Evolutionary conservation across 30 jellyfish, hydroid and myxozoan species (phyloP), one percentile per base, ranked within the genome.

Genomic region (Turritopsis rubra): DNA sequence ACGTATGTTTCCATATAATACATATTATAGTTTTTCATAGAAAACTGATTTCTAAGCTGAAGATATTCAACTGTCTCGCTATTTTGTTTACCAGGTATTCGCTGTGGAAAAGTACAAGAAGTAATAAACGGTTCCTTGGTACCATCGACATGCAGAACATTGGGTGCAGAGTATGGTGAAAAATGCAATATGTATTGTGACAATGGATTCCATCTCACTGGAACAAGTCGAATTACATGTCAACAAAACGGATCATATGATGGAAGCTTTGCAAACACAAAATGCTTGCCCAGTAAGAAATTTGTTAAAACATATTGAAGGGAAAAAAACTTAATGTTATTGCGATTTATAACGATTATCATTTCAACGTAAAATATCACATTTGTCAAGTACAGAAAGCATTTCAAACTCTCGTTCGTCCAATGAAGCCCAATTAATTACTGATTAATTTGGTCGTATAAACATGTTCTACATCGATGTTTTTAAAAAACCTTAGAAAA

Each of bases 101-200:
- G 87, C 60, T 90, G 97, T 65, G 86, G 85, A 21, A 80, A 75
- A 71, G 68, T 90, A 13, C 28, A 84, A 1, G 85, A 75, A 0
- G 90, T 91, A 24, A 54, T 74, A 3, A 66, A 82, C 75, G 95
- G 89, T 24, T 75, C 54, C 65, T 75, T 88, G 17, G 88, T 79
- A 22, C 97, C 97, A 72, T 27, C 84, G 8, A 31, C 84, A 1
- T 90, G 97, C 41, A 29, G 85, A 3, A 53, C 93, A 1, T 16
- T n/a, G 53, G 97, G 97, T 25, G 84, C 83, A 8, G 79, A 79
- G 65, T 91, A 85, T 21, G 93, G 88, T 27, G 80, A 66, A 73
- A 65, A 80, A 16, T 90, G 97, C 54, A 72, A 79, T 28, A 60
- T 90, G 26, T 90, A 75, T 75, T 90, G 97, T 68, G 90, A 86